Percentiles rank a stretch among this genome's conserved stretches.
phyloP scores from a whole-genome alignment of 2,113 vertebrate species.

The Coptodon bakossiorum region DNA sequence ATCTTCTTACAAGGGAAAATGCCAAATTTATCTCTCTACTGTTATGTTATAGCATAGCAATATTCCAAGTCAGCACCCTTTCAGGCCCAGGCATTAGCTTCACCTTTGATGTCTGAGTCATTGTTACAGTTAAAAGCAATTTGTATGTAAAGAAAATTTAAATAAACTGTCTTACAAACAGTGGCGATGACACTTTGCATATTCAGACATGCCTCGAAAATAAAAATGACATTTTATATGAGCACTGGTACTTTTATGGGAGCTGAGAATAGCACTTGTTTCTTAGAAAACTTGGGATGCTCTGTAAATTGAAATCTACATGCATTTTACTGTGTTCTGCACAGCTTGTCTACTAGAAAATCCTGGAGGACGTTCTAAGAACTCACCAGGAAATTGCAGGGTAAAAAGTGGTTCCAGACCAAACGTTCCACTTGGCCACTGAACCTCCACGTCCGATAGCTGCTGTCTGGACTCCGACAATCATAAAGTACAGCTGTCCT shows the following conservation, averaged over 20 bases:
- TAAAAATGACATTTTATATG: background rate
- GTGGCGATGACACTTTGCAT: background rate
- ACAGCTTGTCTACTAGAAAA: background rate
- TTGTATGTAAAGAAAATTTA: background rate
- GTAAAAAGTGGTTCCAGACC: constrained; percentile 92
- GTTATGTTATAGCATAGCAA: background rate
- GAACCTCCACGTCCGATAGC: constrained; percentile 85
- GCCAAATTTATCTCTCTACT: background rate
- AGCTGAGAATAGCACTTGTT: background rate
- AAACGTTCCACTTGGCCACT: constrained; percentile 93
- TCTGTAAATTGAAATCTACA: background rate
- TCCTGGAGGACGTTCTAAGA: background rate
- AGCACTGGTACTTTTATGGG: background rate
- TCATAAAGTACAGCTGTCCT: constrained; percentile 89
- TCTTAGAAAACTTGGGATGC: background rate
- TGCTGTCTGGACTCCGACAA: constrained; percentile 85
- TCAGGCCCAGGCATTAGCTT: background rate
- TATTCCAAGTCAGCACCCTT: background rate
- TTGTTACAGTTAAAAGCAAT: background rate
- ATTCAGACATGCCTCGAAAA: background rate
- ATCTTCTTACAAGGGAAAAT: background rate
- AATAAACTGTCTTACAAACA: background rate
- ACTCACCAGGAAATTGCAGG: constrained; percentile 88
- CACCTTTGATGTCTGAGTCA: background rate
- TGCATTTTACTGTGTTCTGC: background rate